phyloP scores from a whole-genome alignment of 2,888 invertebrate species.

The Athripsodes cinereus region DNA sequence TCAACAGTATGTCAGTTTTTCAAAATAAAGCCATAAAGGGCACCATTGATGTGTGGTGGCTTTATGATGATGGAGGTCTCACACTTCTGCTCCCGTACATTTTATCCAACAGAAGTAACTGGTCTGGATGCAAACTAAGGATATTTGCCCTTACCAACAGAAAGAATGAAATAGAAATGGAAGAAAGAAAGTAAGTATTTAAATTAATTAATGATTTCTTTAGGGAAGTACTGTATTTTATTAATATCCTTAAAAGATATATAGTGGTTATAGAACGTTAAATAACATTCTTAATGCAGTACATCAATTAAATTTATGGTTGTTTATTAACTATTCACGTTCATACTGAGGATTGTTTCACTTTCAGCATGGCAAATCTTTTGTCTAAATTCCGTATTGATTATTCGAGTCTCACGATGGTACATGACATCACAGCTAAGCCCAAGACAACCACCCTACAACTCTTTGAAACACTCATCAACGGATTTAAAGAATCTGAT shows the following conservation, averaged over 20 bases:
- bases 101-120: conserved; percentile 69
- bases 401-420: conserved; percentile 85
- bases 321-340: no score
- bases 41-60: conserved; percentile 92
- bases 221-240: no score
- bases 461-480: conserved; percentile 66
- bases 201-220: no score
- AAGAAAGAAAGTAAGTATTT: conserved; percentile 73
- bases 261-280: no score
- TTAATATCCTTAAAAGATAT: no score
- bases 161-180: conserved; percentile 67
- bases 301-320: no score
- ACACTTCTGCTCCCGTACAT: conserved; percentile 84
- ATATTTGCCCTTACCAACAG: conserved; percentile 81
- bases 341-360: no score
- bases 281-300: no score
- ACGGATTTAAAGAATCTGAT: conserved; percentile 52
- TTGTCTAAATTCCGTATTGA: conserved; percentile 91
- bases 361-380: conserved; percentile 80
- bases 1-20: conserved; percentile 68
- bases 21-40: conserved; percentile 73
- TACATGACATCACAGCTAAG: conserved; percentile 80
- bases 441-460: conserved; percentile 69
- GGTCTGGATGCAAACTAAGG: conserved; percentile 71
- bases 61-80: conserved; percentile 88